phyloP scores from a whole-genome alignment of 2,888 invertebrate genomes.

The Xylocampa areola region DNA sequence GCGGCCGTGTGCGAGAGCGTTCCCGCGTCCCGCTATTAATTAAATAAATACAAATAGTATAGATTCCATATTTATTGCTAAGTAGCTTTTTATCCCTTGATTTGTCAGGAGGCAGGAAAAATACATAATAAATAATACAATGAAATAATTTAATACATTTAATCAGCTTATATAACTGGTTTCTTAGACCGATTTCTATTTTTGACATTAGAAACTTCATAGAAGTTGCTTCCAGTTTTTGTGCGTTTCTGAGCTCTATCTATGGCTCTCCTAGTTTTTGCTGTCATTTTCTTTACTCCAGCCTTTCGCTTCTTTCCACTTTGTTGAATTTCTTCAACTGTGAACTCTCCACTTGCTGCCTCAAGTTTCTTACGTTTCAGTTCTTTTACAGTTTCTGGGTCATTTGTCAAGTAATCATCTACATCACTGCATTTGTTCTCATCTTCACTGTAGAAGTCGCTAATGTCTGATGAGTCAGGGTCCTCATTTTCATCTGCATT shows the following conservation, averaged over 20 bases:
- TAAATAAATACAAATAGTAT: too few relatives aligned
- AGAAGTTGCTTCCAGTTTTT: slow-evolving; percentile 96
- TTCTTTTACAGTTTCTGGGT: slow-evolving; percentile 84
- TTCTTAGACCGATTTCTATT: slow-evolving; percentile 95
- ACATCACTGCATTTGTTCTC: slow-evolving; percentile 89
- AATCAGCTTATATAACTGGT: slow-evolving; percentile 67
- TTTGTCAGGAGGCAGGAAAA: too few relatives aligned
- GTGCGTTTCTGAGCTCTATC: slow-evolving; percentile 94
- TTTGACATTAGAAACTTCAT: slow-evolving; percentile 96
- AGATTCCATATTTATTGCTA: too few relatives aligned
- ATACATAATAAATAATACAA: slow-evolving; percentile 14
- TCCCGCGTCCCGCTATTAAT: too few relatives aligned
- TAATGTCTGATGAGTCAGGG: slow-evolving; percentile 91
- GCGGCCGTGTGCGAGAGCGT: too few relatives aligned
- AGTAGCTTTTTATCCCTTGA: too few relatives aligned
- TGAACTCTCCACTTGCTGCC: slow-evolving; percentile 89
- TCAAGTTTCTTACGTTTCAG: slow-evolving; percentile 82
- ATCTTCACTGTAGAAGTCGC: slow-evolving; percentile 92
- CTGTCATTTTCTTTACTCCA: slow-evolving; percentile 90
- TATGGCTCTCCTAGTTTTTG: slow-evolving; percentile 93
- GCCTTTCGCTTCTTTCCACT: slow-evolving; percentile 77
- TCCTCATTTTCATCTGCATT: slow-evolving; percentile 69
- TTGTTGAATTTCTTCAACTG: slow-evolving; percentile 86
- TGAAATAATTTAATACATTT: slow-evolving; percentile 15
- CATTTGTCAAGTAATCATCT: slow-evolving; percentile 85